Evolutionary conservation across 2,797 vertebrate genomes (phyloP), one percentile per base, ranked within the genome.

Genomic region (Myotis pilosus): DNA sequence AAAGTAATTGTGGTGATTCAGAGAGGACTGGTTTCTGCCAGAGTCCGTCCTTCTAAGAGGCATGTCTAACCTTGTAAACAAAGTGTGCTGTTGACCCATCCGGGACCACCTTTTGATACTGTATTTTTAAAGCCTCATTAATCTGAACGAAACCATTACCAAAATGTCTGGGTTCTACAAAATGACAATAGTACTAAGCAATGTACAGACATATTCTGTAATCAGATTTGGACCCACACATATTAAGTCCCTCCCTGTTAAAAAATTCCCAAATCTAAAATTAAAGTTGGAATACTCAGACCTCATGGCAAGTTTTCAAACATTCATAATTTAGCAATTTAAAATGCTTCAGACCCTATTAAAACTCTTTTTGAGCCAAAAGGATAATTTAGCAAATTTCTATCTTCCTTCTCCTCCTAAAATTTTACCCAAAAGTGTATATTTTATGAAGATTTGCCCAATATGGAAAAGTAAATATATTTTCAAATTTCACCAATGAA

Each of bases 221-320:
- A 87, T 91, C 84, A 75, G 78, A 79, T 89, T 91, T 82, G n/a
- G 64, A 30, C 11, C 30, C 75, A n/a, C 3, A 81, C 5, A 38
- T 89, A 88, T 89, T 91, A 94, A 91, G n/a, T 71, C 60, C 47
- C 25, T 90, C 30, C 55, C 30, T 93, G 51, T 84, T 94, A 89
- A 96, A 96, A 94, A 96, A 79, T 60, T 88, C 10, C 49, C 41
- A 80, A 87, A 90, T 82, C 78, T 95, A 91, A 95, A 96, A 94
- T 87, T 92, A 92, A 94, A 96, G 23, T n/a, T 64, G 66, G 55
- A 92, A 53, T 68, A 51, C 51, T 94, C 53, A 95, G 75, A 72
- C 19, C 51, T 89, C 84, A 62, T 95, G 72, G 44, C 51, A 92
- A 69, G 19, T 95, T 81, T 90, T 92, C 71, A 89, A 85, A 87